phyloP scores from a whole-genome alignment of 2,888 invertebrate species.

The Aricia artaxerxes region DNA sequence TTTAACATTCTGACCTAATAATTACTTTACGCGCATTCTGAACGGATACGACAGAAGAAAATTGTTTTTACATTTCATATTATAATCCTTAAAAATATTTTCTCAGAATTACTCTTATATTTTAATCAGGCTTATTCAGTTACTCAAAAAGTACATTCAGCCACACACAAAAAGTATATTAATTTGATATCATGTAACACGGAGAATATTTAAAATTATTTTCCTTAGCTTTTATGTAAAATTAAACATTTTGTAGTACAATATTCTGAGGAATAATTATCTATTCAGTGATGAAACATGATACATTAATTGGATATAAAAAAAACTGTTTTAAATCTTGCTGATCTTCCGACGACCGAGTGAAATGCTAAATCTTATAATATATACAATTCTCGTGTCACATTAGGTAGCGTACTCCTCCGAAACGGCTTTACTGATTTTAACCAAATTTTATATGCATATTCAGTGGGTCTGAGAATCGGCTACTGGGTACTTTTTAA shows the following conservation, averaged over 20 bases:
- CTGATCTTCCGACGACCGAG: no score
- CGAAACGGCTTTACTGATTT: no score
- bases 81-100: conserved; percentile 2
- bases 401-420: no score
- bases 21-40: not conserved
- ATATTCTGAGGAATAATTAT: not conserved
- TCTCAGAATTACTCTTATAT: not conserved
- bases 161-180: not conserved
- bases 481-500: no score
- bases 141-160: not conserved
- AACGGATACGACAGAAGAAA: not conserved
- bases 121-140: not conserved
- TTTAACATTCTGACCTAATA: no score
- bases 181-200: not conserved
- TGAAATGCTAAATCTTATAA: no score
- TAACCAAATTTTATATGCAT: no score
- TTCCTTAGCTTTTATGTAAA: not conserved
- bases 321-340: no score
- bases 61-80: not conserved
- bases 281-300: no score
- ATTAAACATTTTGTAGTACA: not conserved
- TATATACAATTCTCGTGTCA: no score
- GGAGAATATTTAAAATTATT: not conserved
- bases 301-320: no score
- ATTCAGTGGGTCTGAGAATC: no score